These are phyloP conservation scores for Diadromus collaris DNA, from an alignment of 2,888 invertebrate genomes.

Conservation along the genomic window DNA sequence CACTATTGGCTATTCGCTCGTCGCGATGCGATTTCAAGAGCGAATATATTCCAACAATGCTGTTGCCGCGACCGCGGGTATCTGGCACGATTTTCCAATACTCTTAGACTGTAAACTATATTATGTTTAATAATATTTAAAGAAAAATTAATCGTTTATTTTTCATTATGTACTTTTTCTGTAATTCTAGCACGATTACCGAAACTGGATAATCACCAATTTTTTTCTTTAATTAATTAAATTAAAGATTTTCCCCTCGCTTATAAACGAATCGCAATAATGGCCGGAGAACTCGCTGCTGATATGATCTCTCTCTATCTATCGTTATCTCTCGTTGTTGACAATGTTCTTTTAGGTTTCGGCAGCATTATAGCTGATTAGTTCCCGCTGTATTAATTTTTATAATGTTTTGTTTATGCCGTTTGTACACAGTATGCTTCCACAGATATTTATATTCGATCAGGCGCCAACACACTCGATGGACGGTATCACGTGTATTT, in stretches of 20 bases:
- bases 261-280: slow-evolving; percentile 11
- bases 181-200: slow-evolving; percentile 34
- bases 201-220: slow-evolving; percentile 10
- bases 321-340: slow-evolving; percentile 4
- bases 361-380: slow-evolving; percentile 30
- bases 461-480: neutral
- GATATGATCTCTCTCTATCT: neutral
- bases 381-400: slow-evolving; percentile 35
- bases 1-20: slow-evolving; percentile 49
- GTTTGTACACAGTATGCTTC: slow-evolving; percentile 27
- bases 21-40: slow-evolving; percentile 25
- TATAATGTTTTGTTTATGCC: slow-evolving; percentile 27
- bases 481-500: slow-evolving; percentile 25
- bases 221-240: neutral
- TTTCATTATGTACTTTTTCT: slow-evolving; percentile 17
- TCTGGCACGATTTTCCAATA: slow-evolving; percentile 74
- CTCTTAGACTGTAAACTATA: slow-evolving; percentile 74
- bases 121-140: slow-evolving; percentile 64
- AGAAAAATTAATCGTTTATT: slow-evolving; percentile 4
- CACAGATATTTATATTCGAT: slow-evolving; percentile 30
- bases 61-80: slow-evolving; percentile 64
- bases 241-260: slow-evolving; percentile 6
- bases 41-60: slow-evolving; percentile 48
- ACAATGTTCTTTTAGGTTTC: slow-evolving; percentile 28
- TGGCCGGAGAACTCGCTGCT: slow-evolving; percentile 8